These are phyloP conservation scores for Linurgus olivaceus DNA, from an alignment of 2,797 vertebrate genomes.

Conservation along the genomic window DNA sequence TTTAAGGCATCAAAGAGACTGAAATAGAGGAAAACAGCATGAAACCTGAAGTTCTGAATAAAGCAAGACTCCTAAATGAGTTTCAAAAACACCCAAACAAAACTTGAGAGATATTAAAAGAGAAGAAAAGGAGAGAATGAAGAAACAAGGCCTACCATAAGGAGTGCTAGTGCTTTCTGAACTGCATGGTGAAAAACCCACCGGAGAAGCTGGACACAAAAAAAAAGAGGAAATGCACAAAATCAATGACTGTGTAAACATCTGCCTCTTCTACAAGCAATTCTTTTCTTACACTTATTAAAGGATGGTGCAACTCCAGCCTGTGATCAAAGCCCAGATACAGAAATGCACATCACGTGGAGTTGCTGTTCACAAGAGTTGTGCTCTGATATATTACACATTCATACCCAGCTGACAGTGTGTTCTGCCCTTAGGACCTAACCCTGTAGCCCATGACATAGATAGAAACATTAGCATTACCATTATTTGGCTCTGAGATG, in stretches of 20 bases:
- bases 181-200: background rate
- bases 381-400: background rate
- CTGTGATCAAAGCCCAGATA: background rate
- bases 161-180: background rate
- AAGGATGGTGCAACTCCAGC: background rate
- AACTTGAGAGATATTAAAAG: background rate
- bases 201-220: background rate
- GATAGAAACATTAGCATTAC: background rate
- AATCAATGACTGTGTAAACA: background rate
- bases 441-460: background rate
- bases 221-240: background rate
- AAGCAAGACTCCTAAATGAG: background rate
- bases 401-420: background rate
- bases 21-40: constrained; percentile 48
- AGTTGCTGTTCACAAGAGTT: background rate
- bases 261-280: background rate
- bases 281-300: background rate
- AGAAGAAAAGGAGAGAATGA: background rate
- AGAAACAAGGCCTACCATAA: background rate
- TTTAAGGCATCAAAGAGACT: constrained; percentile 51
- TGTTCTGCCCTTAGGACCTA: background rate
- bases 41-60: constrained; percentile 26
- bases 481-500: background rate
- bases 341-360: background rate
- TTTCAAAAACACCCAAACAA: background rate